Evolutionary conservation across 1,140 invertebrate species (phyloP).

Genomic region (Euura saliciscinereae): DNA sequence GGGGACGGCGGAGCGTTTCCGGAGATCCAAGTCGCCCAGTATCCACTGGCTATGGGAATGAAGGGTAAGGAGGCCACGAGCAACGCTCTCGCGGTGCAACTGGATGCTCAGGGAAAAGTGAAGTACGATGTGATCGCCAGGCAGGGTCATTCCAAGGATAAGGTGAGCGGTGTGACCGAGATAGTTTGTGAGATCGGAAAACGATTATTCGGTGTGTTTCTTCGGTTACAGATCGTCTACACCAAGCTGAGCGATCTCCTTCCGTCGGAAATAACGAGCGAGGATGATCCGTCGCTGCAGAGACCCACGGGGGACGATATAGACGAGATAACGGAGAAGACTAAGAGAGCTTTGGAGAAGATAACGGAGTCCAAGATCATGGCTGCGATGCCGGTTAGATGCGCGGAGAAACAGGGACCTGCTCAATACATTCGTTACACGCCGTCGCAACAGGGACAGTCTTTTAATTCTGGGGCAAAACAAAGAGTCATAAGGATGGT

Average conservation of each 20-base stretch:
- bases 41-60: constrained; percentile 88
- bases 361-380: constrained; percentile 89
- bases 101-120: constrained; percentile 93
- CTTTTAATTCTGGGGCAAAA: constrained; percentile 96
- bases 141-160: constrained; percentile 95
- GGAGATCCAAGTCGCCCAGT: constrained; percentile 97
- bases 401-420: constrained; percentile 88
- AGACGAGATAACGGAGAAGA: constrained; percentile 86
- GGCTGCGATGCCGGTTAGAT: constrained; percentile 91
- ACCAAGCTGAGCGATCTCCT: constrained; percentile 93
- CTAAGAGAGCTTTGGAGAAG: constrained; percentile 82
- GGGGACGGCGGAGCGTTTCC: constrained; percentile 98
- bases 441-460: constrained; percentile 93
- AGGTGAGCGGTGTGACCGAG: constrained; percentile 62
- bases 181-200: constrained; percentile 7
- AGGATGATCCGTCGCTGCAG: constrained; percentile 88
- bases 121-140: constrained; percentile 97
- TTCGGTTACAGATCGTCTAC: constrained; percentile 81
- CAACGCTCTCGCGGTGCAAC: constrained; percentile 91
- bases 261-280: constrained; percentile 89
- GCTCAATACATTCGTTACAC: constrained; percentile 98
- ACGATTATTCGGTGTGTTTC: constrained; percentile 13
- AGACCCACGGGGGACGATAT: constrained; percentile 87
- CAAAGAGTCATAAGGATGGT: constrained; percentile 97
- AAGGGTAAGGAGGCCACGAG: constrained; percentile 77